Evolutionary conservation across 1,140 invertebrate genomes (phyloP), one percentile per base, ranked within the genome.

Genomic region (Zeugodacus cucurbitae): DNA sequence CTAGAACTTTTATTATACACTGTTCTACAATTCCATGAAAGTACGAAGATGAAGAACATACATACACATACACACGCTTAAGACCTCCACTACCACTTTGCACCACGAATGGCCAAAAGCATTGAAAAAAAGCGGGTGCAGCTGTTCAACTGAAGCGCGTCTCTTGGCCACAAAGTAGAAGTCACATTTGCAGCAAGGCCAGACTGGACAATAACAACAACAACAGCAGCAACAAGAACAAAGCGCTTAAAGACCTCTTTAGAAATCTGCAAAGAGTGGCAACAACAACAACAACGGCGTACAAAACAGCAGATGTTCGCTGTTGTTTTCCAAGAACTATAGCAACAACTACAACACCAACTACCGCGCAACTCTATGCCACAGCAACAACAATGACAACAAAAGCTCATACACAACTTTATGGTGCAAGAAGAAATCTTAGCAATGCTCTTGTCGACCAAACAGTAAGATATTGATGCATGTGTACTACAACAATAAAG

Each of bases 361-460:
- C 37, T 54, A 20, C 48, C 48, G 11, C 1, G 14, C 48, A 17
- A 54, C 29, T 22, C 20, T 22, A 10, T 34, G 41, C 78, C 22
- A 87, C 86, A 87, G 58, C 29, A 85, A 85, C 37, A 87, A 37
- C 32, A 54, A 34, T 54, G 3, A 54, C 86, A 14, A 87, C 86
- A 87, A 87, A 87, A 87, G 29, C 54, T 58, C 86, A 87, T 22
- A 22, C 34, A 87, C 22, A 87, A 22, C 10, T 44, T n/a, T 11
- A 10, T 26, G 74, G 41, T 82, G 74, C 41, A 82, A 82, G 37
- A 82, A 82, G 74, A 82, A 82, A 82, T 82, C 74, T 82, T 82
- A 82, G 74, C 74, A 82, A 82, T 82, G 74, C 74, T 48, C 41
- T 26, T 82, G 22, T 82, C 11, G 74, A 26, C 8, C 74, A 26